Conservation (phyloP, 1,140 invertebrate species). For the Helicoverpa armigera region DNA sequence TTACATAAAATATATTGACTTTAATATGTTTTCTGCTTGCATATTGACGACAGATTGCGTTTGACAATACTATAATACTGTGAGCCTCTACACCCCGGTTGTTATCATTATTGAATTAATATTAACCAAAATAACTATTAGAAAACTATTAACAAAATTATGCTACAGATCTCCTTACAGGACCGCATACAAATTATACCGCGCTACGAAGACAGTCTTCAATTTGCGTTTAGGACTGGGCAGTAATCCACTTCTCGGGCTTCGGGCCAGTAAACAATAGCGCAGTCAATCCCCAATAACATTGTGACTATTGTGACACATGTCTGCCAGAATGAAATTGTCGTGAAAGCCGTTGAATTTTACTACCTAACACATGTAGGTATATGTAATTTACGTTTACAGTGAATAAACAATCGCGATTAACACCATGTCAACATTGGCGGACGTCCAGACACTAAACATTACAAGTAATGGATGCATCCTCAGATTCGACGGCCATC, state of each 20-base stretch:
- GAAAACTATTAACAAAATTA: too few relatives aligned
- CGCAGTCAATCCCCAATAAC: not conserved
- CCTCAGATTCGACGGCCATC: not conserved
- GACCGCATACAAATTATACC: too few relatives aligned
- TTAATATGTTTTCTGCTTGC: not conserved
- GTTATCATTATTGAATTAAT: too few relatives aligned
- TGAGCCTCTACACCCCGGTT: too few relatives aligned
- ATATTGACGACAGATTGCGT: not conserved
- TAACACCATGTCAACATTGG: slow-evolving; percentile 41
- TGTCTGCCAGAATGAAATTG: slow-evolving; percentile 4
- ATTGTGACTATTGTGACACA: slow-evolving; percentile 1
- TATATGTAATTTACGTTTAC: slow-evolving; percentile 14
- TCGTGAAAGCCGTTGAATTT: slow-evolving; percentile 12
- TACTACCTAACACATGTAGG: slow-evolving; percentile 12
- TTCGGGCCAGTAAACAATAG: not conserved
- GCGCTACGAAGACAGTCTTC: not conserved
- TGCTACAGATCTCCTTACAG: too few relatives aligned
- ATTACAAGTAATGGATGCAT: slow-evolving; percentile 32
- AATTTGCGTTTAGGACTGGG: too few relatives aligned
- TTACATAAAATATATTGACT: not conserved
- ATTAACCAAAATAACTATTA: too few relatives aligned
- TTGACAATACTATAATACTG: too few relatives aligned
- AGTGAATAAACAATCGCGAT: slow-evolving; percentile 16
- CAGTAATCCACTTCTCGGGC: too few relatives aligned
- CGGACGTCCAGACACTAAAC: slow-evolving; percentile 30